Percentiles rank a stretch among this genome's conserved stretches.
These are phyloP conservation scores for Ispidina lecontei DNA, from an alignment of 2,797 vertebrate genomes.

Conservation along the genomic window DNA sequence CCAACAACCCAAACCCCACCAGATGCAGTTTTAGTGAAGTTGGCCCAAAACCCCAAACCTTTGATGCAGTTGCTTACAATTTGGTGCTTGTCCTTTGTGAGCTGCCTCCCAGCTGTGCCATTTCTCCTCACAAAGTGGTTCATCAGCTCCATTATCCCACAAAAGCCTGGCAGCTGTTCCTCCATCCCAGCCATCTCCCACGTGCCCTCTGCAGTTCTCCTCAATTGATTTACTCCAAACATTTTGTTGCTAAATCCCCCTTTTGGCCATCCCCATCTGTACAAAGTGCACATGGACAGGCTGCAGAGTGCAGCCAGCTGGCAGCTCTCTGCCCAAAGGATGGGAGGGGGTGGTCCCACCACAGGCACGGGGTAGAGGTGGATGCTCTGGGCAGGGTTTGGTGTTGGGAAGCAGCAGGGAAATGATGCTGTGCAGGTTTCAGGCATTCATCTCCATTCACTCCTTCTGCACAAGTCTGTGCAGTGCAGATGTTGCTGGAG, in stretches of 20 bases:
- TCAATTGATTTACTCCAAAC: conserved; percentile 55
- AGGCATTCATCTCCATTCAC: fast-evolving
- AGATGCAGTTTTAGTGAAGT: neutral
- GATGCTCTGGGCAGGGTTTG: neutral
- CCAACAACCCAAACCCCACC: fast-evolving
- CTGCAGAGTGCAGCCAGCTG: neutral
- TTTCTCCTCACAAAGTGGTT: conserved; percentile 9
- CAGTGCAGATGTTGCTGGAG: neutral
- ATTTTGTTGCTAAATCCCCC: conserved; percentile 22
- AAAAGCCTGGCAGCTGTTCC: conserved; percentile 66
- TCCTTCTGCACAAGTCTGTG: neutral
- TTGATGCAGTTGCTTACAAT: neutral
- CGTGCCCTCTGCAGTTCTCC: conserved; percentile 35
- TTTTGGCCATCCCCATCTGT: neutral
- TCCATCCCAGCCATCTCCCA: conserved; percentile 41
- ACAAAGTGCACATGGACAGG: neutral
- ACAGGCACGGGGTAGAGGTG: no score
- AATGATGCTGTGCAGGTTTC: neutral
- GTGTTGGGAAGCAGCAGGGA: neutral
- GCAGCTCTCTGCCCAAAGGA: neutral
- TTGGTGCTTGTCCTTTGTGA: neutral
- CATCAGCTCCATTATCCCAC: conserved; percentile 58
- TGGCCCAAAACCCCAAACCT: neutral
- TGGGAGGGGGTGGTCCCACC: neutral
- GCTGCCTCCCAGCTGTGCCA: conserved; percentile 57